Percentiles rank a stretch among this genome's conserved stretches.
phyloP scores from a whole-genome alignment of 2,797 vertebrate genomes.

The Chaetophractus vellerosus region DNA sequence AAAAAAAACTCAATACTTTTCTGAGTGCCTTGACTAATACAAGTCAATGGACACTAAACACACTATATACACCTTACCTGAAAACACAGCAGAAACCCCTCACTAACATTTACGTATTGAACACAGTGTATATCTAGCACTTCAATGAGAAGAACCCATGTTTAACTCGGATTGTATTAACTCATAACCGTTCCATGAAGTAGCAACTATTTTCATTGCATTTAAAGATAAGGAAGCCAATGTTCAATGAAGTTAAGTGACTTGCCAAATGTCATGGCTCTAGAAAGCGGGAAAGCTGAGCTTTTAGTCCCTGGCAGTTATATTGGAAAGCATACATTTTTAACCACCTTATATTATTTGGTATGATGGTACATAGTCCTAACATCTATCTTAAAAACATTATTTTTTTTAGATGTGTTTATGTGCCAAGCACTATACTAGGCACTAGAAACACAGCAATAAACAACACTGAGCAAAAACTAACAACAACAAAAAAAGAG shows the following conservation, averaged over 20 bases:
- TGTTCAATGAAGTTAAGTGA: not conserved
- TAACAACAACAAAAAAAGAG: too few species aligned
- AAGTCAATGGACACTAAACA: not conserved
- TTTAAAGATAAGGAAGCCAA: not conserved
- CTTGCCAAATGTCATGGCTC: not conserved
- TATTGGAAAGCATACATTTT: not conserved
- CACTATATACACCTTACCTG: not conserved
- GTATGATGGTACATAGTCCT: not conserved
- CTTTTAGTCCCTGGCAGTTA: not conserved
- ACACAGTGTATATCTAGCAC: not conserved
- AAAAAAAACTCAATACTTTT: not conserved
- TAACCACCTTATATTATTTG: not conserved
- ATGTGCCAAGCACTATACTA: not conserved
- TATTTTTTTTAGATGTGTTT: not conserved
- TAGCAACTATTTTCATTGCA: not conserved
- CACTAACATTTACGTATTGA: not conserved
- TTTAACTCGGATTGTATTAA: not conserved
- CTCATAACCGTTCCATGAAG: not conserved
- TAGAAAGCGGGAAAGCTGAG: not conserved
- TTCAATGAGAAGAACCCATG: not conserved
- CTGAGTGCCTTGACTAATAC: not conserved
- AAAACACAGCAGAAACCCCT: not conserved
- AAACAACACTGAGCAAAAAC: not conserved
- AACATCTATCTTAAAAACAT: not conserved
- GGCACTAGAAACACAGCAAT: not conserved